A percentile compares a stretch with the other conserved stretches of the same genome.
Evolutionary conservation across 2,888 invertebrate species (phyloP).

Genomic region (Calliopum simillimum): DNA sequence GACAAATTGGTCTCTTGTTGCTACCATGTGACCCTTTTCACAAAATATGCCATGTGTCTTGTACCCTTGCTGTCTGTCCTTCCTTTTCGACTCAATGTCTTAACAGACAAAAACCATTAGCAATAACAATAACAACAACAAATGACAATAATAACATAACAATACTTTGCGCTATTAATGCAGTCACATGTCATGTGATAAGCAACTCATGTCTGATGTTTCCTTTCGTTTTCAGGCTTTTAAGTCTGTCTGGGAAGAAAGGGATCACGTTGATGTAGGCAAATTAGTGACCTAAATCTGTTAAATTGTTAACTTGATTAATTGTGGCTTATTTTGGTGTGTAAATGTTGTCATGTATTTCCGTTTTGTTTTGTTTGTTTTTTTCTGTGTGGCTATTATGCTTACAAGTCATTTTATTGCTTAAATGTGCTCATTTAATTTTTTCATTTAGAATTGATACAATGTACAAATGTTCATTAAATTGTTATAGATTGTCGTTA

Average conservation of each 20-base stretch:
- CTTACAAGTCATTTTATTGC: too few species aligned
- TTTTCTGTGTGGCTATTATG: too few species aligned
- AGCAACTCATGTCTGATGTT: background rate
- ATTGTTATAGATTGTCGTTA: too few species aligned
- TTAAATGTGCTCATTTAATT: too few species aligned
- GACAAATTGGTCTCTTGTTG: background rate
- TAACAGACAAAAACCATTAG: background rate
- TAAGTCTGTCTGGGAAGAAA: background rate
- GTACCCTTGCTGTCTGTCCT: too few species aligned
- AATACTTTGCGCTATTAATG: background rate
- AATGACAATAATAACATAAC: background rate
- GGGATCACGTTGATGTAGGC: background rate
- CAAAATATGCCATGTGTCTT: background rate
- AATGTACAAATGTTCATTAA: too few species aligned
- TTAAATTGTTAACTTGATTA: constrained; percentile 25
- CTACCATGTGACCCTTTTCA: background rate
- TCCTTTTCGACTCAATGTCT: background rate
- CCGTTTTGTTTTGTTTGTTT: too few species aligned
- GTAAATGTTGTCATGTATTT: too few species aligned
- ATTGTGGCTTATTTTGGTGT: constrained; percentile 6
- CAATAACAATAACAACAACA: background rate
- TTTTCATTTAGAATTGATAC: too few species aligned
- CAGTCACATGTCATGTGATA: constrained; percentile 18
- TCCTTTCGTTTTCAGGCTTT: background rate
- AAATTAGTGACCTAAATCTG: background rate